phyloP scores from a whole-genome alignment of 2,797 vertebrate genomes.

The Rachycentron canadum region DNA sequence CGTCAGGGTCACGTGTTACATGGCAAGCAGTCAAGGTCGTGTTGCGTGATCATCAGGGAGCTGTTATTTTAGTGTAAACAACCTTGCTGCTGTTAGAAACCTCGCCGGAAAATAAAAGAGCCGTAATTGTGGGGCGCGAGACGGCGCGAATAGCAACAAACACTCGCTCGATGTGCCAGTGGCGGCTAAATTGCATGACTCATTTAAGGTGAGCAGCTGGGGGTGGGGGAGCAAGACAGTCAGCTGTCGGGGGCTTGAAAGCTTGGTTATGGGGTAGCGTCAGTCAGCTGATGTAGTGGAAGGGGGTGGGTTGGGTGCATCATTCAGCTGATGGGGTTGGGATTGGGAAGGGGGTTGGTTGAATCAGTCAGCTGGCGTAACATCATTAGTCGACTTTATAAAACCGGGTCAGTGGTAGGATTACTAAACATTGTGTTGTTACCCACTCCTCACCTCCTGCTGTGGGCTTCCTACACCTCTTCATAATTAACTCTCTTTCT shows the following conservation, averaged over 20 bases:
- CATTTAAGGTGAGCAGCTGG: constrained; percentile 35
- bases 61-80: constrained; percentile 9
- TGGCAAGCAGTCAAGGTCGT: constrained; percentile 26
- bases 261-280: constrained; percentile 38
- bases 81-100: neutral
- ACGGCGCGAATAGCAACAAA: neutral
- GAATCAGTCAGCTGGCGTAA: constrained; percentile 64
- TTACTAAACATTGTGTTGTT: constrained; percentile 60
- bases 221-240: constrained; percentile 52
- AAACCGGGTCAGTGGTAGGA: constrained; percentile 79
- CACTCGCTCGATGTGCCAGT: neutral
- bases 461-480: constrained; percentile 3
- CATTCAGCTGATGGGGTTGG: constrained; percentile 71
- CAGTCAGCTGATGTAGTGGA: constrained; percentile 72
- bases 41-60: neutral
- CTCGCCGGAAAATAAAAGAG: neutral
- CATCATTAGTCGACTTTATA: constrained; percentile 77
- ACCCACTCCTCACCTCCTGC: neutral
- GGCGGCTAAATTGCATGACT: constrained; percentile 30
- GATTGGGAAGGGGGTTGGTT: constrained; percentile 37
- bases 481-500: constrained; percentile 16
- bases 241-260: constrained; percentile 62
- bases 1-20: neutral
- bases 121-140: neutral
- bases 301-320: neutral